Percentiles rank a stretch among this genome's conserved stretches.
phyloP scores from a whole-genome alignment of 2,113 vertebrate species.

The Phalacrocorax brasilianus region DNA sequence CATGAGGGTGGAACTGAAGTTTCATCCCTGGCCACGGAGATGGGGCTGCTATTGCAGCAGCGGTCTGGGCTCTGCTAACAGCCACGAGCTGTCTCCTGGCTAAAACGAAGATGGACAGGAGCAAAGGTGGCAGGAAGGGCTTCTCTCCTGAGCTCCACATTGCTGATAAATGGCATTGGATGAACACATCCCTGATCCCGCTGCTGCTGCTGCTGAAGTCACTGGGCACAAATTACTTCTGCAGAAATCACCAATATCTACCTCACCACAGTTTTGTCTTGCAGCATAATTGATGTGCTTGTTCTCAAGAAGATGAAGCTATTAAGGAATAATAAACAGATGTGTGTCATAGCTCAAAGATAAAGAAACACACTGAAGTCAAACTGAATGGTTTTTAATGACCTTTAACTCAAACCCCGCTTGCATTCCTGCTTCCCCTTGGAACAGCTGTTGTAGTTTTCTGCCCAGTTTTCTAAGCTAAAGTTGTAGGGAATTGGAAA shows the following conservation, averaged over 20 bases:
- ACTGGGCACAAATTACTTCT: neutral
- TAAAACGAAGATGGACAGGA: neutral
- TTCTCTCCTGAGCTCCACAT: neutral
- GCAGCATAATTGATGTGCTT: neutral
- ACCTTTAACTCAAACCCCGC: neutral
- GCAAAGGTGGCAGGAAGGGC: neutral
- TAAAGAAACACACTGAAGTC: neutral
- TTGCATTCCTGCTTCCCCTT: neutral
- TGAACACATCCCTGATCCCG: neutral
- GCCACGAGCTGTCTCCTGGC: neutral
- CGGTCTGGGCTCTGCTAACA: neutral
- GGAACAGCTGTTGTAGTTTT: neutral
- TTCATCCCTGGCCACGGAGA: neutral
- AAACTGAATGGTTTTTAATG: neutral
- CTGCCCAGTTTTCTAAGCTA: neutral
- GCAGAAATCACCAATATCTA: neutral
- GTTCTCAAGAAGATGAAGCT: neutral
- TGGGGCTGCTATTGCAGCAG: neutral
- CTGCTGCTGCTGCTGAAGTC: neutral
- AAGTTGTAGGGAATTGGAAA: neutral
- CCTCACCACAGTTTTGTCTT: neutral
- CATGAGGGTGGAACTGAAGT: neutral
- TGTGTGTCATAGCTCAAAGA: neutral
- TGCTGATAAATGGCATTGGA: neutral
- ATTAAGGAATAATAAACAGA: slow-evolving; percentile 11